Evolutionary conservation across 2,113 vertebrate species (phyloP).

Genomic region (Oncorhynchus kisutch): DNA sequence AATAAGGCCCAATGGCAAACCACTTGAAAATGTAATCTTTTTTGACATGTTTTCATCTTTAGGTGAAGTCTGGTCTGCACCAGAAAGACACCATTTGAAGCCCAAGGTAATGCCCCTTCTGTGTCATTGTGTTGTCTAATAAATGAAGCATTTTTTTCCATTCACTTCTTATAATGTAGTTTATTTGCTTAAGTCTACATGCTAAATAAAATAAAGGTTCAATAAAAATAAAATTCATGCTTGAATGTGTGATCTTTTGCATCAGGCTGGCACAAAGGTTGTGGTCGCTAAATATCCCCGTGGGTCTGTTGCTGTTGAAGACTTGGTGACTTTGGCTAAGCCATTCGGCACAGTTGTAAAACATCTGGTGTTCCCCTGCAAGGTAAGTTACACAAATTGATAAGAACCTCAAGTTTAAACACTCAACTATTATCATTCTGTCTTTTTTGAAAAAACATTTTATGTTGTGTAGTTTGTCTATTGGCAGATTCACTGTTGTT

Average conservation of each 20-base stretch:
- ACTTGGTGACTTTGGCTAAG: constrained; percentile 16
- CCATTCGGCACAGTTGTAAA: constrained; percentile 23
- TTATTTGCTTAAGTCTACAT: not conserved
- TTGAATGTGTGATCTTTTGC: not conserved
- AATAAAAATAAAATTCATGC: not conserved
- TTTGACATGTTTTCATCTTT: not conserved
- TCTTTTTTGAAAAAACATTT: too few relatives aligned
- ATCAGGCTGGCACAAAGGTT: constrained; percentile 16
- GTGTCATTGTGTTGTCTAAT: not conserved
- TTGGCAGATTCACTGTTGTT: not conserved
- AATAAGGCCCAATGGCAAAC: not conserved
- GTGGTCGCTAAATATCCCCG: constrained; percentile 14
- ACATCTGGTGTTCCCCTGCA: constrained; percentile 19
- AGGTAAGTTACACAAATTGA: constrained; percentile 1
- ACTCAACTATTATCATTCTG: not conserved
- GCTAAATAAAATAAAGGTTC: too few relatives aligned
- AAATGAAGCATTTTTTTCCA: not conserved
- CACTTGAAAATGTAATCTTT: not conserved
- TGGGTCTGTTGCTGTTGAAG: constrained; percentile 8
- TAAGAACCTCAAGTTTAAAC: not conserved
- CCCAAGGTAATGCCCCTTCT: not conserved
- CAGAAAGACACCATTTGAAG: constrained; percentile 4
- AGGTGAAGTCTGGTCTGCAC: constrained; percentile 2
- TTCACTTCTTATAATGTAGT: not conserved
- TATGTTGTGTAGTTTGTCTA: not conserved